Conservation (phyloP, 2,888 invertebrate species). For the Himalopsyche tibetana region DNA sequence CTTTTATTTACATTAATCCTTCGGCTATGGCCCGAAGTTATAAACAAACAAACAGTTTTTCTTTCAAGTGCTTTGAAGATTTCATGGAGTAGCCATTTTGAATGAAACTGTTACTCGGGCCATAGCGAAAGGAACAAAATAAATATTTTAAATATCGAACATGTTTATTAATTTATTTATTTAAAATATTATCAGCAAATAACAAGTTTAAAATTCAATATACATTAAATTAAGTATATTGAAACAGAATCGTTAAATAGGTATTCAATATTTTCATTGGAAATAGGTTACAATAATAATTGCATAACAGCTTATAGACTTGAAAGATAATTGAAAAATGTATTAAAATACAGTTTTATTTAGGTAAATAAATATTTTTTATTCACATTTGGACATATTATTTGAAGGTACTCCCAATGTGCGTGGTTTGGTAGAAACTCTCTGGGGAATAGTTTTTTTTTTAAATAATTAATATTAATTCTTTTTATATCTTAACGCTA, state of each 20-base stretch:
- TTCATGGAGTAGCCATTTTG: not conserved
- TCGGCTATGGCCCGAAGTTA: constrained; percentile 7
- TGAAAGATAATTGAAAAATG: constrained; percentile 42
- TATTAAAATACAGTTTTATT: constrained; percentile 36
- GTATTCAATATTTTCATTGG: constrained; percentile 20
- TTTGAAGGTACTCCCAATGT: constrained; percentile 44
- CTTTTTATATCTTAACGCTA: constrained; percentile 34
- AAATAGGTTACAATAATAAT: constrained; percentile 35
- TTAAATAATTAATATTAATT: constrained; percentile 42
- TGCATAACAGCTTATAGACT: constrained; percentile 39
- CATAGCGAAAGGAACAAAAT: constrained; percentile 30
- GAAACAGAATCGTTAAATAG: constrained; percentile 10
- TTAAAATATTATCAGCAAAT: constrained; percentile 61
- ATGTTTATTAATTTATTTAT: constrained; percentile 39
- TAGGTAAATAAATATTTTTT: constrained; percentile 25
- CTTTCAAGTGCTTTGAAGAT: not conserved
- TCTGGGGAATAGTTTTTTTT: constrained; percentile 22
- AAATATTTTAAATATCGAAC: constrained; percentile 39
- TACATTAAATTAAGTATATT: constrained; percentile 22
- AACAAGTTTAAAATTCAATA: constrained; percentile 60
- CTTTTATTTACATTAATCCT: constrained; percentile 44
- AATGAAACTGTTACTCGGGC: not conserved
- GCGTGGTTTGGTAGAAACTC: constrained; percentile 38
- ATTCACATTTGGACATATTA: constrained; percentile 32
- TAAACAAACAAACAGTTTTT: not conserved